Conservation (phyloP, 2,888 invertebrate species). For the Metallyticus violacea region DNA sequence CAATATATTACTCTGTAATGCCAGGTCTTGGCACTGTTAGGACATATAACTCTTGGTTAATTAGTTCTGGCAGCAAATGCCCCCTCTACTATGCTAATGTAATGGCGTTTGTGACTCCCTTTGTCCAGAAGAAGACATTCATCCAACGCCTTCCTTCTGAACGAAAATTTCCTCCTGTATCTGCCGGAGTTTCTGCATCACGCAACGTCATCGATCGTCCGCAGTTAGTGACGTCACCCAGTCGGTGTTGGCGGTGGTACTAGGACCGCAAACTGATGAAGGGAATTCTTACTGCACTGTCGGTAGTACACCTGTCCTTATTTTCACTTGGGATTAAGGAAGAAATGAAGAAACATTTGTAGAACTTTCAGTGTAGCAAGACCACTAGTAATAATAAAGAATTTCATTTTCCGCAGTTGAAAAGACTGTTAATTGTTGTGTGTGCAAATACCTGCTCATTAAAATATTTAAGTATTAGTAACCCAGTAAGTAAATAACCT, state of each 20-base stretch:
- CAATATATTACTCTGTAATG: not conserved
- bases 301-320: not conserved
- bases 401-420: no score
- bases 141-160: not conserved
- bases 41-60: not conserved
- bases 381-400: no score
- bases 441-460: no score
- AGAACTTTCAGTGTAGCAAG: no score
- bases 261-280: slow-evolving; percentile 13
- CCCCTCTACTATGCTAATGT: not conserved
- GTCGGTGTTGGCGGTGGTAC: not conserved
- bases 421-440: no score
- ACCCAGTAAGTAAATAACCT: no score
- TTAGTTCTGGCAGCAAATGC: not conserved
- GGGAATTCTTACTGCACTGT: not conserved
- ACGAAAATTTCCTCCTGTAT: not conserved
- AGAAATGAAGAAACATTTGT: no score
- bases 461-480: no score
- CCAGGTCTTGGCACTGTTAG: not conserved
- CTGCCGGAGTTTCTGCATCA: not conserved
- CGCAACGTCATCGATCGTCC: slow-evolving; percentile 39
- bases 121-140: not conserved
- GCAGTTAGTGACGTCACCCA: slow-evolving; percentile 14
- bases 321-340: no score
- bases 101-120: no score